phyloP scores from a whole-genome alignment of 2,888 invertebrate genomes.

The Liodrosophila aerea region DNA sequence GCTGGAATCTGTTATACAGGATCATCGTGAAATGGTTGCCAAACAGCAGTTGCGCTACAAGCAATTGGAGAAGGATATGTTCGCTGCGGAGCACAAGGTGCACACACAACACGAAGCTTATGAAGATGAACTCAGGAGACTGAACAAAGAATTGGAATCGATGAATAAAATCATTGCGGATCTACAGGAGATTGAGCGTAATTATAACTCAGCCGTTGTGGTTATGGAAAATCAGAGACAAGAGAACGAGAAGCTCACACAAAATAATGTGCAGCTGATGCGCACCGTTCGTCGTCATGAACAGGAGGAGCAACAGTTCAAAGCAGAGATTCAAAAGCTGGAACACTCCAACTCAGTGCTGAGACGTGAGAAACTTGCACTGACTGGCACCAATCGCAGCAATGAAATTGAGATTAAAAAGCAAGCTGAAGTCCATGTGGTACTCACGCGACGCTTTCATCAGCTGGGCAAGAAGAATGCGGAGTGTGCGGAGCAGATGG shows the following conservation, averaged over 20 bases:
- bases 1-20: constrained; percentile 63
- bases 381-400: constrained; percentile 3
- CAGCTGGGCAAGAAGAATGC: constrained; percentile 35
- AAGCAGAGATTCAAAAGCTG: background rate
- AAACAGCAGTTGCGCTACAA: constrained; percentile 47
- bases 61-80: constrained; percentile 45
- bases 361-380: background rate
- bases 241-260: constrained; percentile 9
- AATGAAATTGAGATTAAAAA: constrained; percentile 29
- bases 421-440: constrained; percentile 4
- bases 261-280: constrained; percentile 15
- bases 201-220: rapidly evolving
- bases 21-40: constrained; percentile 37
- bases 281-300: constrained; percentile 5
- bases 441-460: constrained; percentile 39
- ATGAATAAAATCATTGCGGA: background rate
- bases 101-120: background rate
- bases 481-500: constrained; percentile 15
- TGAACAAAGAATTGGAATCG: background rate
- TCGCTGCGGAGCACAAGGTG: constrained; percentile 36
- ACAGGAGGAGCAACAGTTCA: constrained; percentile 2
- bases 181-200: constrained; percentile 7
- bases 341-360: background rate
- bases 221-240: background rate
- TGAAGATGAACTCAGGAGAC: constrained; percentile 31